Conservation (phyloP, 2,888 invertebrate genomes). For the Hemistola chrysoprasaria region DNA sequence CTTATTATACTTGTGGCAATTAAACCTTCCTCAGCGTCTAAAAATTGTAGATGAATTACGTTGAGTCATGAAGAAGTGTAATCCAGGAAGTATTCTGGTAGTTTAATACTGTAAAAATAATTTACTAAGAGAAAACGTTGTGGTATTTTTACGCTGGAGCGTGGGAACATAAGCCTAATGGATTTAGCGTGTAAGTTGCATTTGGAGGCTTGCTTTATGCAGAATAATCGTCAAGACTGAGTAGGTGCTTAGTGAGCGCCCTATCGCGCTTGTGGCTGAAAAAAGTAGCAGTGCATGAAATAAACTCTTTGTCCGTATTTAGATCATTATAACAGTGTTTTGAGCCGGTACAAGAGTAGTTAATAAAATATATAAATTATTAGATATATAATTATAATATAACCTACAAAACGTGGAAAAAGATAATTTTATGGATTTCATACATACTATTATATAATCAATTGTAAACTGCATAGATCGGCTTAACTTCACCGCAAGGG, state of each 20-base stretch:
- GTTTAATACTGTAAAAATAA: slow-evolving; percentile 39
- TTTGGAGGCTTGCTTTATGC: slow-evolving; percentile 51
- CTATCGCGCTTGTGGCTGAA: slow-evolving; percentile 31
- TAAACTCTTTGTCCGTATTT: slow-evolving; percentile 13
- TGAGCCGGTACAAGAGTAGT: no score
- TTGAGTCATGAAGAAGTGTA: no score
- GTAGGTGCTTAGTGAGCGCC: slow-evolving; percentile 32
- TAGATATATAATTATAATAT: no score
- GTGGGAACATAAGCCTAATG: slow-evolving; percentile 56
- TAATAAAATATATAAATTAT: no score
- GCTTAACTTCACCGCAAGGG: slow-evolving; percentile 8
- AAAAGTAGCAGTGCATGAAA: slow-evolving; percentile 21
- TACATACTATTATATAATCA: no score
- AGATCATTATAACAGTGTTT: slow-evolving; percentile 4
- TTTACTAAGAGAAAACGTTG: slow-evolving; percentile 36
- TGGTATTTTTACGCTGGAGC: slow-evolving; percentile 36
- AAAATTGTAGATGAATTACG: no score
- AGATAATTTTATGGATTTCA: no score
- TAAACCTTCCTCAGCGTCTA: no score
- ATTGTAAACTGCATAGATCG: not conserved
- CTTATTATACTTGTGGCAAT: no score
- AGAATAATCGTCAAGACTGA: slow-evolving; percentile 40
- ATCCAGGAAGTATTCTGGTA: slow-evolving; percentile 4
- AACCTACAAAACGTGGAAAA: no score
- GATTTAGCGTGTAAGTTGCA: slow-evolving; percentile 65